phyloP scores from a whole-genome alignment of 1,140 invertebrate genomes.

The Hyles vespertilio region DNA sequence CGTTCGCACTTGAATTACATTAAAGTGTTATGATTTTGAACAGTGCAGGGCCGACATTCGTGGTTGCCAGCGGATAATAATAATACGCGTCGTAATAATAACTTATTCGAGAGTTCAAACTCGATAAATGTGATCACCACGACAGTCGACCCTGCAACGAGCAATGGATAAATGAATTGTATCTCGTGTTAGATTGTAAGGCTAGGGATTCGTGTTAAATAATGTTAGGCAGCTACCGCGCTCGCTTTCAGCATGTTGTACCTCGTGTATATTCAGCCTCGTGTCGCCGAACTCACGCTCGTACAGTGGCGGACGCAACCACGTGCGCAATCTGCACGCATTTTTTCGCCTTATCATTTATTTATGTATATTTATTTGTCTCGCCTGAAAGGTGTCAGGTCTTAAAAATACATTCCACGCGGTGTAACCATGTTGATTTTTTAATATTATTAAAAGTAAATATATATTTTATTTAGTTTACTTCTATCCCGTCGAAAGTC shows the following conservation, averaged over 20 bases:
- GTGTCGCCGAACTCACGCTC: neutral
- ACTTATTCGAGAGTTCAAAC: neutral
- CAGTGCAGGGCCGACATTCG: neutral
- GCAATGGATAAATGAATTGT: conserved; percentile 28
- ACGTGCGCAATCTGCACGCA: conserved; percentile 15
- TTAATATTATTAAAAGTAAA: conserved; percentile 13
- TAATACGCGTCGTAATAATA: too few relatives aligned
- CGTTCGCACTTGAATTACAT: conserved; percentile 28
- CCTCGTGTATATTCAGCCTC: conserved; percentile 9
- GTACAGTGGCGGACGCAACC: conserved; percentile 22
- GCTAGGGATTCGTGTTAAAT: conserved; percentile 67
- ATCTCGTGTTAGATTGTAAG: conserved; percentile 60
- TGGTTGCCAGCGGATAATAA: neutral
- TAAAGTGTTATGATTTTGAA: conserved; percentile 9
- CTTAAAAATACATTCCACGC: conserved; percentile 69
- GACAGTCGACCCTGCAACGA: neutral
- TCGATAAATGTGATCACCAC: neutral
- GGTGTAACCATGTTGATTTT: conserved; percentile 69
- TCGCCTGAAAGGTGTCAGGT: conserved; percentile 73
- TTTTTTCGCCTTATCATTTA: conserved; percentile 41
- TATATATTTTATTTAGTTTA: conserved; percentile 28
- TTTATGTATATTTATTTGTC: conserved; percentile 40
- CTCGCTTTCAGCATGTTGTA: conserved; percentile 54
- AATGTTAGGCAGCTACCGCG: conserved; percentile 65
- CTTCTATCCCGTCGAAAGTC: conserved; percentile 24